Percentiles rank a stretch among this genome's conserved stretches.
Conservation (phyloP, 1,140 invertebrate genomes). For the Pristionchus pacificus region DNA sequence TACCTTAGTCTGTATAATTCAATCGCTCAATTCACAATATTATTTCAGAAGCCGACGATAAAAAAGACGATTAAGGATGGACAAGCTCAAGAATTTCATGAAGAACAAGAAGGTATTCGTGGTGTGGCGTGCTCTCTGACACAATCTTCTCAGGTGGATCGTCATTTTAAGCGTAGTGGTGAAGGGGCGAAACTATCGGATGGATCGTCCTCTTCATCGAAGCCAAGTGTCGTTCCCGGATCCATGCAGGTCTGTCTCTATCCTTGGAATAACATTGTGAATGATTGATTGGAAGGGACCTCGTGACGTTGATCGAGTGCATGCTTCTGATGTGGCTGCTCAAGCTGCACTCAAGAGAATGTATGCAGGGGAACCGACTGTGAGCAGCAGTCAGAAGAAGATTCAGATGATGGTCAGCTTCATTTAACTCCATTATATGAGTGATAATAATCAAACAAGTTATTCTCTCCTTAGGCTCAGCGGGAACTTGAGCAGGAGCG, state of each 20-base stretch:
- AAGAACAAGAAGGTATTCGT: conserved; percentile 17
- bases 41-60: neutral
- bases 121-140: neutral
- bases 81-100: conserved; percentile 32
- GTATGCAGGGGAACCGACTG: conserved; percentile 14
- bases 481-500: conserved; percentile 31
- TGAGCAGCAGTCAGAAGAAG: conserved; percentile 6
- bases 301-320: conserved; percentile 9
- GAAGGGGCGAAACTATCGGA: conserved; percentile 9
- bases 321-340: conserved; percentile 25
- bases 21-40: neutral
- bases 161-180: conserved; percentile 26
- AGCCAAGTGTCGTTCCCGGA: conserved; percentile 9
- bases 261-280: conserved; percentile 1
- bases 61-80: conserved; percentile 30
- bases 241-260: conserved; percentile 19
- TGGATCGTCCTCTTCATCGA: conserved; percentile 10
- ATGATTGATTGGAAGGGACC: neutral
- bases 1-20: too few species aligned
- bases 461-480: conserved; percentile 9
- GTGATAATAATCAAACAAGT: too few species aligned
- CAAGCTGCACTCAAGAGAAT: conserved; percentile 29
- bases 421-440: conserved; percentile 17
- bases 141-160: neutral
- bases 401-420: conserved; percentile 30